These are phyloP conservation scores for Coregonus ussuriensis DNA, from an alignment of 2,797 vertebrate genomes.

Conservation along the genomic window DNA sequence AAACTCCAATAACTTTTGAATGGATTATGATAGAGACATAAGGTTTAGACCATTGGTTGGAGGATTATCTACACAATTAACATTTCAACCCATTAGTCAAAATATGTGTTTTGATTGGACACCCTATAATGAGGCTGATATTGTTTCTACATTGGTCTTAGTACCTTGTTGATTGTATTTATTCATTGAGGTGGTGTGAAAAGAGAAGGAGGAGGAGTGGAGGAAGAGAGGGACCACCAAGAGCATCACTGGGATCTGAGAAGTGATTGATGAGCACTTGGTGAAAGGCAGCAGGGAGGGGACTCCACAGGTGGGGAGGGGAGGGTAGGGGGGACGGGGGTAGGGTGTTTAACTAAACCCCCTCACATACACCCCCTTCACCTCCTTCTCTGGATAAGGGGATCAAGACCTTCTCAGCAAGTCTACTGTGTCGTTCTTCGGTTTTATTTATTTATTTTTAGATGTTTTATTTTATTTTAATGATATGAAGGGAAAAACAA, in stretches of 20 bases:
- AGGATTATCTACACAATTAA: no score
- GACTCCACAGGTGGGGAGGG: constrained; percentile 58
- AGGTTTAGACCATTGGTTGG: no score
- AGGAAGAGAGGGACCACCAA: constrained; percentile 65
- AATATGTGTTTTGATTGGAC: no score
- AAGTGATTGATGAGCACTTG: constrained; percentile 76
- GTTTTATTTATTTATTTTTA: neutral
- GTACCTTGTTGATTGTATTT: constrained; percentile 24
- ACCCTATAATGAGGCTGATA: constrained; percentile 12
- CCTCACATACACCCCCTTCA: constrained; percentile 50
- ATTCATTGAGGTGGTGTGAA: constrained; percentile 38
- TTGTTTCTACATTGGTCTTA: no score
- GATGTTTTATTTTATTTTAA: neutral
- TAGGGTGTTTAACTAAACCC: constrained; percentile 58
- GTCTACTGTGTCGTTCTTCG: constrained; percentile 15
- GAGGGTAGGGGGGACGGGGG: neutral
- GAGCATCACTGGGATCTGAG: constrained; percentile 76
- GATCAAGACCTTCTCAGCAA: constrained; percentile 68
- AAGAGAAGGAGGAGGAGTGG: constrained; percentile 52
- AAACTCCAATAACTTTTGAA: no score
- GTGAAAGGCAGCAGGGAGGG: constrained; percentile 59
- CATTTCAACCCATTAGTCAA: no score
- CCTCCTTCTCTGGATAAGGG: constrained; percentile 56
- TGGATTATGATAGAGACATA: no score
- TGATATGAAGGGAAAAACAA: neutral